Base-by-base conservation (phyloP, 1,140 invertebrate species). In the Trachymyrmex septentrionalis region DNA sequence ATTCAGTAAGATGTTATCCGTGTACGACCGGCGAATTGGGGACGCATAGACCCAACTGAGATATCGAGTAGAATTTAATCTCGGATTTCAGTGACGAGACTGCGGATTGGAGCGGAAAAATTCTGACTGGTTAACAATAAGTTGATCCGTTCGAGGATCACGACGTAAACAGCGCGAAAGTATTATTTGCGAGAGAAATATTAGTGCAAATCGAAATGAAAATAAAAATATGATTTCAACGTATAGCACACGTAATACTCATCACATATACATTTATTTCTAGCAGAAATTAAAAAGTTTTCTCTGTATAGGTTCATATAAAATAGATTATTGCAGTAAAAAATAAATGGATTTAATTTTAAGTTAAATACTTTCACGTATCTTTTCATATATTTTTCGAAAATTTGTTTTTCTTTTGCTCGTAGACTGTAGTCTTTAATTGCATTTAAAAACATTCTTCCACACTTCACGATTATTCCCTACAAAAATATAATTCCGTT, bases 41-140 rank as follows among this genome's bases (percentile, higher is more conserved):
- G 19, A 61, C 82, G 64, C 59, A 14, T 55, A 64, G 73, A 66
- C 2, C 14, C 50, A 5, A 3, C 21, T 38, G 67, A 24, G 63
- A 64, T 78, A 78, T 85, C 73, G 24, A 85, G n/a, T 59, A 55
- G n/a, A 75, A 73, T 84, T 84, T 84, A 84, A 84, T 75, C 55
- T 73, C 80, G 80, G 69, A 75, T 63, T 84, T 84, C 38, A 24
- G 14, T 44, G 24, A n/a, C 44, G 21, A n/a, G 34, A 30, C 57
- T 82, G 53, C 67, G 38, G 9, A 0, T 84, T 69, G 38, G 2
- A 38, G 21, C 1, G 27, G n/a, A 50, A 82, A 84, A 84, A 63
- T 50, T 75, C 69, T 48, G 55, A 14, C 55, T 9, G 55, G 57
- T 61, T 73, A 84, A 75, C 55, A 61, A 84, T 38, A 34, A 12